Percentiles rank a stretch among this genome's conserved stretches.
Evolutionary conservation across 2,113 vertebrate genomes (phyloP).

Genomic region (Ophiodon elongatus): DNA sequence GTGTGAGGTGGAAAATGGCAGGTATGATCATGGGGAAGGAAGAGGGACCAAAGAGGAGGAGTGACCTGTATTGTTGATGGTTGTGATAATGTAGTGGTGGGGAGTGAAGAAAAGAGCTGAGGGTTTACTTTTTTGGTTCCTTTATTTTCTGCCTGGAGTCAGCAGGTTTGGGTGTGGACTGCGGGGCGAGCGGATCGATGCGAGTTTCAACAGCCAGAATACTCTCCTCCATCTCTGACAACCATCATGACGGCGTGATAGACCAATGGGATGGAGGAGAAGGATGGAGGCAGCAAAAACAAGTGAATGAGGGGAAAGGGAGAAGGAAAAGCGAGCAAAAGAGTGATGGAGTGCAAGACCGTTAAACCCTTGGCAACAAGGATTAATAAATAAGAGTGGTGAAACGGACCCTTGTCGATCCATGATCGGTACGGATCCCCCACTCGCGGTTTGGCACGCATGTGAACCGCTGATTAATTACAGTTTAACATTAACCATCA

Average conservation of each 20-base stretch:
- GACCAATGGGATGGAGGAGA: conserved; percentile 55
- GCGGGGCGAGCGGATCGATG: conserved; percentile 79
- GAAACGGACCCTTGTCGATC: background rate
- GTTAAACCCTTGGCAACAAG: conserved; percentile 8
- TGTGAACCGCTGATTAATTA: background rate
- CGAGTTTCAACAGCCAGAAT: conserved; percentile 75
- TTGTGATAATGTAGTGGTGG: conserved; percentile 52
- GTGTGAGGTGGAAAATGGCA: conserved; percentile 30
- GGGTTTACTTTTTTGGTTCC: conserved; percentile 63
- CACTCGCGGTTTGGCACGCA: background rate
- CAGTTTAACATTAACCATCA: background rate
- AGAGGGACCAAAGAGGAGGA: conserved; percentile 44
- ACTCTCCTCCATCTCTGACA: conserved; percentile 81
- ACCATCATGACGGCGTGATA: conserved; percentile 46
- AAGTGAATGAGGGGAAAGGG: conserved; percentile 10
- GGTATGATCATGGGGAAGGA: conserved; percentile 25
- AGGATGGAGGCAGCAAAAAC: conserved; percentile 42
- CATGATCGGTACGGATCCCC: background rate
- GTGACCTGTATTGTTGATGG: conserved; percentile 66
- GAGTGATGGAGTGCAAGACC: conserved; percentile 27
- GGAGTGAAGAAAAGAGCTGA: conserved; percentile 70
- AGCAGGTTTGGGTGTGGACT: conserved; percentile 78
- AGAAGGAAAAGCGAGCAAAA: background rate
- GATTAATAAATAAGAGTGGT: conserved; percentile 21
- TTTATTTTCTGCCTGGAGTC: conserved; percentile 77